These are phyloP conservation scores for Apis dorsata DNA, from an alignment of 1,140 invertebrate species.

Conservation along the genomic window DNA sequence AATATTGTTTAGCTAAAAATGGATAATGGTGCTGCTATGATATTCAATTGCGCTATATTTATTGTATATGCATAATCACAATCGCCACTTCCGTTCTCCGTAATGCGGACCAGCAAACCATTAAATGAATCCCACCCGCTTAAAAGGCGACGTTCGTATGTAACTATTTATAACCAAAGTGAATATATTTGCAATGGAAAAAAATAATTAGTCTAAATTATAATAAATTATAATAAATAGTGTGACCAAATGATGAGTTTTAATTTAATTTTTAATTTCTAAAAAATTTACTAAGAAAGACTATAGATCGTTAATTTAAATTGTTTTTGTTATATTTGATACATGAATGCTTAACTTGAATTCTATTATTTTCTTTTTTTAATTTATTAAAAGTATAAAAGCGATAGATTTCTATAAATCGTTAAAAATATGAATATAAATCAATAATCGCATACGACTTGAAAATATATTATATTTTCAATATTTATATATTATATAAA, in stretches of 20 bases:
- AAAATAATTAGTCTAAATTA: neutral
- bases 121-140: slow-evolving; percentile 41
- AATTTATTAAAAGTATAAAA: neutral
- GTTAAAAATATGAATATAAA: neutral
- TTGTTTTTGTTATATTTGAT: neutral
- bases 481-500: neutral
- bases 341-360: too few relatives aligned
- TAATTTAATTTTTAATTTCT: too few relatives aligned
- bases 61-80: slow-evolving; percentile 15
- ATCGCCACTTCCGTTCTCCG: slow-evolving; percentile 42
- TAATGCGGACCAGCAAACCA: slow-evolving; percentile 26
- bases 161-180: slow-evolving; percentile 48
- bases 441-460: neutral
- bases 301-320: neutral
- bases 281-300: neutral
- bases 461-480: neutral
- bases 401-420: neutral
- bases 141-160: slow-evolving; percentile 39
- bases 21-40: neutral
- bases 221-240: too few relatives aligned
- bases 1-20: neutral
- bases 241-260: slow-evolving; percentile 4
- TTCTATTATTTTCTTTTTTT: neutral
- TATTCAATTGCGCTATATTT: slow-evolving; percentile 20
- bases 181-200: slow-evolving; percentile 23